Conservation (phyloP, 1,140 invertebrate genomes). For the Saxidomus purpurata region DNA sequence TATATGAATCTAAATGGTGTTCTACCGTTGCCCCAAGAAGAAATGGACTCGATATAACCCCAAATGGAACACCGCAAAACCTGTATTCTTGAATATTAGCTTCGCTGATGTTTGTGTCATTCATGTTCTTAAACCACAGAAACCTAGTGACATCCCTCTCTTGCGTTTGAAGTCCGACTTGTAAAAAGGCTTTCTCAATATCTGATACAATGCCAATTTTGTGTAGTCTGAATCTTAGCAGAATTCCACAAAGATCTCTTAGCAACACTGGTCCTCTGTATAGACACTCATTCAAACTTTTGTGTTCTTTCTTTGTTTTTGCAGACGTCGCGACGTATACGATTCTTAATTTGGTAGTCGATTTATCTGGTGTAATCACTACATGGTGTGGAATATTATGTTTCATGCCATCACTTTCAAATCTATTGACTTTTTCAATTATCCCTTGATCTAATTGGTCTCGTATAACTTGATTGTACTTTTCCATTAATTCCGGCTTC, state of each 20-base stretch:
- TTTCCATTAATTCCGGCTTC: slow-evolving; percentile 45
- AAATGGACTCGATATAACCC: slow-evolving; percentile 48
- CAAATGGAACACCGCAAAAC: slow-evolving; percentile 50
- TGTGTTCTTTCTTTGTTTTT: neutral
- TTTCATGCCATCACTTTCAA: neutral
- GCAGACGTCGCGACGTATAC: slow-evolving; percentile 9
- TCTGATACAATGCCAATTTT: neutral
- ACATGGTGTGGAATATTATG: slow-evolving; percentile 37
- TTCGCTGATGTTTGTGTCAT: neutral
- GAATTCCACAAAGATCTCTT: slow-evolving; percentile 21
- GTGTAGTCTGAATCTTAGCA: neutral
- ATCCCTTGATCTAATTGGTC: slow-evolving; percentile 50
- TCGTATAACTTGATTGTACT: slow-evolving; percentile 50
- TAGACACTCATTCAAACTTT: slow-evolving; percentile 16
- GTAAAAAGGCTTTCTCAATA: slow-evolving; percentile 16
- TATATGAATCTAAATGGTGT: slow-evolving; percentile 4
- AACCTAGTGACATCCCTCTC: slow-evolving; percentile 38
- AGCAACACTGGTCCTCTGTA: slow-evolving; percentile 26
- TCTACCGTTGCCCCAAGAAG: slow-evolving; percentile 42
- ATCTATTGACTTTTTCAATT: slow-evolving; percentile 7
- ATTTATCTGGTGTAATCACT: slow-evolving; percentile 24
- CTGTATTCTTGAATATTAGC: slow-evolving; percentile 50
- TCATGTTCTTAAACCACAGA: neutral
- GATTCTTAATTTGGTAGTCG: slow-evolving; percentile 6
- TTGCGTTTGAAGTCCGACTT: slow-evolving; percentile 8